Evolutionary conservation across 2,888 invertebrate genomes (phyloP).

Genomic region (Pyrrhia umbra): DNA sequence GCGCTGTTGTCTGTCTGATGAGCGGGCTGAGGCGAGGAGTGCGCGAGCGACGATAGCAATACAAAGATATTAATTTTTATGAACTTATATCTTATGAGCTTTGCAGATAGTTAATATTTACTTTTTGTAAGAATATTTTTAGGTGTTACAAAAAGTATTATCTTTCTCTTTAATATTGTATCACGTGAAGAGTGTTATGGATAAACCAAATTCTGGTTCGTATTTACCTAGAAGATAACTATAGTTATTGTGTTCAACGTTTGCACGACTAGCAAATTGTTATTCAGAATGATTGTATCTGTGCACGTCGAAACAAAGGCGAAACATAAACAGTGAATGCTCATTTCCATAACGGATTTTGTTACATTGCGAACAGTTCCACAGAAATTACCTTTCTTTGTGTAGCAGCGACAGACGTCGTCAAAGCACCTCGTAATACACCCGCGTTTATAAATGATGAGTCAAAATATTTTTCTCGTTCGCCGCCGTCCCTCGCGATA

Average conservation of each 20-base stretch:
- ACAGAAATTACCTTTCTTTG: slow-evolving; percentile 72
- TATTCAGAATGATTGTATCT: slow-evolving; percentile 13
- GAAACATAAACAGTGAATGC: slow-evolving; percentile 48
- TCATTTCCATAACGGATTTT: slow-evolving; percentile 64
- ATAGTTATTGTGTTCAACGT: neutral
- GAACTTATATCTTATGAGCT: too few species aligned
- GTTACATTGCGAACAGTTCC: slow-evolving; percentile 64
- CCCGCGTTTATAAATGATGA: slow-evolving; percentile 71
- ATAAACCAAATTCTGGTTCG: neutral
- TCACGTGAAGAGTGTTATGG: neutral
- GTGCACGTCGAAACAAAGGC: slow-evolving; percentile 9
- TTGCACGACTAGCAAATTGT: slow-evolving; percentile 2
- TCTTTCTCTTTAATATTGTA: too few species aligned
- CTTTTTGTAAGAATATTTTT: too few species aligned
- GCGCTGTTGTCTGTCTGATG: slow-evolving; percentile 29
- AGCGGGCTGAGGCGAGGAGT: slow-evolving; percentile 32
- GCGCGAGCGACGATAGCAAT: neutral
- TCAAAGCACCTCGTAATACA: slow-evolving; percentile 63
- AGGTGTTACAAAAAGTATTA: too few species aligned
- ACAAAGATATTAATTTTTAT: slow-evolving; percentile 7
- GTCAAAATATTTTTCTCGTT: slow-evolving; percentile 63
- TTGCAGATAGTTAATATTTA: too few species aligned
- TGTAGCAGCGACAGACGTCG: slow-evolving; percentile 62
- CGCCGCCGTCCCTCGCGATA: slow-evolving; percentile 58
- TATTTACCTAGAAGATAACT: neutral